phyloP scores from a whole-genome alignment of 1,140 invertebrate species.

The Tetramorium alpestre region DNA sequence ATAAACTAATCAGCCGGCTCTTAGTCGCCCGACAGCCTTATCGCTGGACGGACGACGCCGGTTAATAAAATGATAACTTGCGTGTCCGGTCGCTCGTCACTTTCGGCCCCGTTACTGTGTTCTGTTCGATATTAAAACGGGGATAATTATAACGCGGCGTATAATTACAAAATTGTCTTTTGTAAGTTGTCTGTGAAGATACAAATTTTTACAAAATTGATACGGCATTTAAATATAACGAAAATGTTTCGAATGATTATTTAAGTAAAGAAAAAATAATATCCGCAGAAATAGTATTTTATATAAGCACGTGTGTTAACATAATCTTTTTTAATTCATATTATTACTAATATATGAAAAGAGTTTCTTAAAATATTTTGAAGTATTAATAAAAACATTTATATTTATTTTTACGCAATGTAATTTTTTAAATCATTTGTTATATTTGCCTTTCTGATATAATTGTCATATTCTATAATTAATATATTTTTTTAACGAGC shows the following conservation, averaged over 20 bases:
- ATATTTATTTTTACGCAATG: not conserved
- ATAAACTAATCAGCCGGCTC: constrained; percentile 19
- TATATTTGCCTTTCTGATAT: not conserved
- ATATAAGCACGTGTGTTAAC: not conserved
- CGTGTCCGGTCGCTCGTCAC: constrained; percentile 1
- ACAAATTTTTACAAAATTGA: too few relatives aligned
- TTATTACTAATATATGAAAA: not conserved
- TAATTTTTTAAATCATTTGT: not conserved
- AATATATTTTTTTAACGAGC: not conserved
- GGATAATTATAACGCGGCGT: not conserved
- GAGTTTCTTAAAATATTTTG: not conserved
- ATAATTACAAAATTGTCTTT: constrained; percentile 27
- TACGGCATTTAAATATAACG: not conserved
- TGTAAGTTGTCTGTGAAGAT: too few relatives aligned
- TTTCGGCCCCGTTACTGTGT: constrained; percentile 10
- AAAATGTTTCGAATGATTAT: not conserved
- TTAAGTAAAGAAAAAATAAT: not conserved
- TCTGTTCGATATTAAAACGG: not conserved
- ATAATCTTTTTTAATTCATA: not conserved
- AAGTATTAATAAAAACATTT: not conserved
- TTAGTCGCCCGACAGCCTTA: constrained; percentile 23
- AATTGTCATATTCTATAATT: not conserved
- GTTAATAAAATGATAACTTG: constrained; percentile 29
- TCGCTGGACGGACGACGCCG: not conserved
- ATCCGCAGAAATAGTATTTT: not conserved